A percentile compares a stretch with the other conserved stretches of the same genome.
These are phyloP conservation scores for Notechis scutatus DNA, from an alignment of 2,113 vertebrate genomes.

Conservation along the genomic window DNA sequence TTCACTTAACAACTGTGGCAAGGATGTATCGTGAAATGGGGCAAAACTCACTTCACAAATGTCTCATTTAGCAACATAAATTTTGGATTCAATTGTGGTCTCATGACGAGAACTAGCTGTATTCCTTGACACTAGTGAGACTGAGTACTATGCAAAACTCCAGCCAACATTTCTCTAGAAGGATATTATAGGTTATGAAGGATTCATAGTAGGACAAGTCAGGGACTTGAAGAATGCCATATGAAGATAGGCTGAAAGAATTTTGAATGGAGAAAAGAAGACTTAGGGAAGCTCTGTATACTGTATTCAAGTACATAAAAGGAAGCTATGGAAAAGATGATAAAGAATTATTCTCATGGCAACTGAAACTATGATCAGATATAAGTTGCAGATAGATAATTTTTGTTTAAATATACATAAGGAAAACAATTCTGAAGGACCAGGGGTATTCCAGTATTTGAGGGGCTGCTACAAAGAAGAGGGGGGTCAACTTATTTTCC, in stretches of 20 bases:
- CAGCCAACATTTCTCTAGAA: not conserved
- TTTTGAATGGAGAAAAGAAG: not conserved
- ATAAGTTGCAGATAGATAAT: not conserved
- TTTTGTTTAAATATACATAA: not conserved
- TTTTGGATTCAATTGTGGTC: no score
- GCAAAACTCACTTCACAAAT: no score
- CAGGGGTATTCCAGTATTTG: not conserved
- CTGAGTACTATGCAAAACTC: not conserved
- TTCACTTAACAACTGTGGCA: no score
- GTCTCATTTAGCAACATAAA: no score
- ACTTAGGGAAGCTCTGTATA: not conserved
- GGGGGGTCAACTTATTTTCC: not conserved
- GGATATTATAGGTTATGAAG: not conserved
- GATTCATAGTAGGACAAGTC: not conserved
- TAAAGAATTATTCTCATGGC: not conserved
- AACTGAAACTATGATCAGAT: not conserved
- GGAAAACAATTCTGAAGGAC: not conserved
- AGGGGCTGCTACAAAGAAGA: not conserved
- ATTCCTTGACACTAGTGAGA: not conserved
- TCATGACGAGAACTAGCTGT: no score
- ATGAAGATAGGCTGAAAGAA: not conserved
- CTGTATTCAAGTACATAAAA: not conserved
- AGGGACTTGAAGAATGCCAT: not conserved
- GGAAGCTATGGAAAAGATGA: not conserved
- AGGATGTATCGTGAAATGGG: no score